Base-by-base conservation (phyloP, 2,888 invertebrate species). In the Biston stratarius region DNA sequence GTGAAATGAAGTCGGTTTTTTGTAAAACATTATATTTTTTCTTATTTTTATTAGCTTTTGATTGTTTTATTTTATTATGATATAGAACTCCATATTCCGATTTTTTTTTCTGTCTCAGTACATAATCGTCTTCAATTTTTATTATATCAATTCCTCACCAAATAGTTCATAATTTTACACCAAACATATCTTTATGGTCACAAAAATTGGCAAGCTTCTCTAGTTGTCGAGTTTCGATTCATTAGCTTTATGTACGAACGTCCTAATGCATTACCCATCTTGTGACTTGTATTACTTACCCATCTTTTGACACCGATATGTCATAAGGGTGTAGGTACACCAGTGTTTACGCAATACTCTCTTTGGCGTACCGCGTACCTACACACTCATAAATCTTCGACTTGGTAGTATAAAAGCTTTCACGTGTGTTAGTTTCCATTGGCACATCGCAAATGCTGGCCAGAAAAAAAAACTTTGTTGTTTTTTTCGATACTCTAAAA, bases 381-480 rank as follows among this genome's bases (percentile, higher is more conserved):
- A 24, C 53, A 72, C 63, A 69, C 53, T 64, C 74, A 70, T 74
- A 72, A 76, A 76, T 76, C 74, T 74, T 67, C 69, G 63, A 11
- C 56, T 57, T 70, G 69, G 72, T 76, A 70, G 72, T 68, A 62
- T 73, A 68, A 74, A 73, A 71, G 72, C 74, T 74, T 73, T 66
- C 64, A 69, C 71, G 59, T 61, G 15, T 51, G 45, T 45, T 44
- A 59, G 69, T 74, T 71, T 71, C 55, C 74, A 67, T 62, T 72
- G 70, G 60, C 24, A 33, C 34, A 15, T 6, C 42, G 38, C 45
- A 8, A 12, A n/a, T 14, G n/a, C n/a, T n/a, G n/a, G n/a, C n/a
- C n/a, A n/a, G n/a, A n/a, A n/a, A n/a, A n/a, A n/a, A n/a, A n/a
- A n/a, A n/a, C n/a, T n/a, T 14, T 45, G n/a, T 5, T 6, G 6